Evolutionary conservation across 2,113 vertebrate species (phyloP), one percentile per base, ranked within the genome.

Genomic region (Notiomystis cincta): DNA sequence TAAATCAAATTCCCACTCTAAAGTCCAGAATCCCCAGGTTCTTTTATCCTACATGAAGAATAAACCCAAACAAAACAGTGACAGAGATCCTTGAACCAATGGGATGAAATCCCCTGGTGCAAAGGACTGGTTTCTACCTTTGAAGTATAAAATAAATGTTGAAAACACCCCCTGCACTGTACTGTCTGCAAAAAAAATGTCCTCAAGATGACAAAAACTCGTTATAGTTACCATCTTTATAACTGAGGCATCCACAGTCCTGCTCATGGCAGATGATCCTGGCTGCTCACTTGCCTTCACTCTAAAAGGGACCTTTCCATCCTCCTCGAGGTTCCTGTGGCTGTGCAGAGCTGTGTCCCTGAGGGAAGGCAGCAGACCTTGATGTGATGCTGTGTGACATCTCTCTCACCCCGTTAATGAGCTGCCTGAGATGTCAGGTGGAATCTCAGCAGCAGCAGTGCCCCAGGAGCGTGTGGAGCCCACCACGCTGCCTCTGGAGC

Each of bases 301-400:
- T 90, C 84, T 40, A 5, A 80, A 80, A 89, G 65, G 2, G 20
- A 71, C 19, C 64, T 73, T 77, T 72, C 53, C 5, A 17, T 10
- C 14, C 45, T 27, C 77, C 61, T 15, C 37, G 13, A 81, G 85
- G 67, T 79, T 89, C 62, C 75, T 16, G 35, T 58, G 87, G 60
- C 82, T 61, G 15, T 33, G 42, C n/a, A 69, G 51, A 67, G 90
- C 53, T 30, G 25, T 27, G 51, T 62, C 72, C 95, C 94, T 66
- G 17, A 37, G 95, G 96, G 87, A 70, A 92, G 2, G 58, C 95
- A 69, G 93, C n/a, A 8, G 44, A 0, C 47, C 58, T 22, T 96
- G 96, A 97, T 31, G 62, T 97, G 83, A 97, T 96, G 91, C 56
- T 67, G 94, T 90, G n/a, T 93, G 96, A 97, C 97, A 77, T 87